Evolutionary conservation across 2,888 invertebrate genomes (phyloP).

Genomic region (Rutpela maculata): DNA sequence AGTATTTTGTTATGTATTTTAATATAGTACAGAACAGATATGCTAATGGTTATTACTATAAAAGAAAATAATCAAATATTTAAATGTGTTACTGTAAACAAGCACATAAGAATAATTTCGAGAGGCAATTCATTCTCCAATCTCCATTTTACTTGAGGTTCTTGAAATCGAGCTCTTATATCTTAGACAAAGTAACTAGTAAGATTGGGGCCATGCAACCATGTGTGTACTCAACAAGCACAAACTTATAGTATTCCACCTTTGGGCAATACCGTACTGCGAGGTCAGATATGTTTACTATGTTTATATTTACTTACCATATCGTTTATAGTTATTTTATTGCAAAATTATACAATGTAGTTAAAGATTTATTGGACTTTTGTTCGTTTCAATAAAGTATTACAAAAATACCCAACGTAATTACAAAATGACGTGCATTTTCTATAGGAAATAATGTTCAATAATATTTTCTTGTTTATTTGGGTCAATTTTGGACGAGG

Average conservation of each 20-base stretch:
- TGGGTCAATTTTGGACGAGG: constrained; percentile 15
- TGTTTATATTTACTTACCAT: constrained; percentile 34
- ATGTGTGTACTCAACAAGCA: constrained; percentile 8
- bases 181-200: neutral
- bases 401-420: neutral
- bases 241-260: constrained; percentile 20
- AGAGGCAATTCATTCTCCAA: no score
- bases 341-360: constrained; percentile 33
- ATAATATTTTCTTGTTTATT: neutral
- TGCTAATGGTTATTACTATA: no score
- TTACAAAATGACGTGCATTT: constrained; percentile 2
- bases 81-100: no score
- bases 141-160: no score
- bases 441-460: constrained; percentile 12
- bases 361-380: constrained; percentile 23
- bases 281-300: constrained; percentile 39
- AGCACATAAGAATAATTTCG: no score
- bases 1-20: no score
- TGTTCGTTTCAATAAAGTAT: constrained; percentile 4
- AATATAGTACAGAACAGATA: no score
- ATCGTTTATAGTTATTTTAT: constrained; percentile 31
- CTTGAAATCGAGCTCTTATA: no score
- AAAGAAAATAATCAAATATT: no score
- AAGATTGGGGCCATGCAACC: constrained; percentile 13
- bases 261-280: constrained; percentile 15